Percentiles rank a stretch among this genome's conserved stretches.
Conservation (phyloP, 2,888 invertebrate species). For the Hedya salicella region DNA sequence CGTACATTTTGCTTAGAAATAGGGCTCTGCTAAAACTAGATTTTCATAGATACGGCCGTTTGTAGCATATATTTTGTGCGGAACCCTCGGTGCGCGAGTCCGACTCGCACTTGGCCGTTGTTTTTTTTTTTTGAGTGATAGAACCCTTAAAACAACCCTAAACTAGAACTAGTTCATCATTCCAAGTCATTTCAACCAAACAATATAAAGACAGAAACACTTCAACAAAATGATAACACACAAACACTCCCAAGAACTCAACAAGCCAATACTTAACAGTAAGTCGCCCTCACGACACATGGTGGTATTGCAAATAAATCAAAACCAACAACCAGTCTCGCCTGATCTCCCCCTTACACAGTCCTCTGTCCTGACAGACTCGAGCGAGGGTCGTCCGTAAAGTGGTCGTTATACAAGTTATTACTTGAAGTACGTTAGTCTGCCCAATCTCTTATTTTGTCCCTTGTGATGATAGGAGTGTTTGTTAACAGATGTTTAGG, state of each 20-base stretch:
- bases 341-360: constrained; percentile 27
- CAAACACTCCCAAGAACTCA: constrained; percentile 30
- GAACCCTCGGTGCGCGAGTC: no score
- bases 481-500: constrained; percentile 38
- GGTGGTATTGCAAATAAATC: constrained; percentile 48
- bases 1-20: no score
- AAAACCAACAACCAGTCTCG: constrained; percentile 45
- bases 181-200: constrained; percentile 1
- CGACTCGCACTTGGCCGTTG: no score
- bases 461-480: constrained; percentile 24
- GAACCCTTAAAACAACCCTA: no score
- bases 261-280: constrained; percentile 40
- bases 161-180: not conserved
- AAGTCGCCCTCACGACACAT: constrained; percentile 28
- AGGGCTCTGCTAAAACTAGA: no score
- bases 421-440: constrained; percentile 61
- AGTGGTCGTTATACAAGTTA: constrained; percentile 54
- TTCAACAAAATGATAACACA: constrained; percentile 26
- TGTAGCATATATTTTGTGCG: no score
- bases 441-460: constrained; percentile 58
- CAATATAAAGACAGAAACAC: constrained; percentile 12
- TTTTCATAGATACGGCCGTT: no score
- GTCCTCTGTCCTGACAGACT: not conserved
- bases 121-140: no score
- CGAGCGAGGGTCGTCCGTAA: constrained; percentile 22